These are phyloP conservation scores for Lamellibrachia satsuma DNA, from an alignment of 2,888 invertebrate genomes.

Conservation along the genomic window DNA sequence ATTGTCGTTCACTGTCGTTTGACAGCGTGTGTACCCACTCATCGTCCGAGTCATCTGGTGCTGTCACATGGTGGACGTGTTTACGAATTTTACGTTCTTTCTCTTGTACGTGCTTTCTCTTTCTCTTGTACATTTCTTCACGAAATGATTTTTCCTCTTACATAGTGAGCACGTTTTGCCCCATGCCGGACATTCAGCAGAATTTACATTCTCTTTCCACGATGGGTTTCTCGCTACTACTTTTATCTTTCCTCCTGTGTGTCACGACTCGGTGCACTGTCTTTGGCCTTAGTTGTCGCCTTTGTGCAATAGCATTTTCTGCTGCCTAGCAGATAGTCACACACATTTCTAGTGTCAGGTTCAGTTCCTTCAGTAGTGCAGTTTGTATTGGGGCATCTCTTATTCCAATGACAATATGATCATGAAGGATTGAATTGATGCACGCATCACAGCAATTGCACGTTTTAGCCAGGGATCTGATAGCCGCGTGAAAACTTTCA, in stretches of 20 bases:
- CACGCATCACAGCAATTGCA: too few relatives aligned
- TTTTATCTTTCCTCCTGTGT: not conserved
- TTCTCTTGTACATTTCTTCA: not conserved
- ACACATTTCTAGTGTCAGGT: conserved; percentile 24
- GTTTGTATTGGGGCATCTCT: not conserved
- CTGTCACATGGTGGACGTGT: not conserved
- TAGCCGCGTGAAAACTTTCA: too few relatives aligned
- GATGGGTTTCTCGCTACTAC: not conserved
- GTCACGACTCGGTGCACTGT: conserved; percentile 20
- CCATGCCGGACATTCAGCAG: conserved; percentile 23
- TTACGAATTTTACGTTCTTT: not conserved
- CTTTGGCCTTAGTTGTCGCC: not conserved
- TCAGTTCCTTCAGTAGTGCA: conserved; percentile 26
- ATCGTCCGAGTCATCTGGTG: not conserved
- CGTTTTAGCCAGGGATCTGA: too few relatives aligned
- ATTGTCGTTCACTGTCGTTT: not conserved
- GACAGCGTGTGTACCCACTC: not conserved
- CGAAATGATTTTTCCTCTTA: conserved; percentile 27
- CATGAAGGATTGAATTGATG: too few relatives aligned
- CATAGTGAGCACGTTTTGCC: conserved; percentile 30
- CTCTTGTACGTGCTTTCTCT: not conserved
- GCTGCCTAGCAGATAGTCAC: conserved; percentile 24
- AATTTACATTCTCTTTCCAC: not conserved
- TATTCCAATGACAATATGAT: too few relatives aligned
- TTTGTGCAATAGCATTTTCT: conserved; percentile 28